Evolutionary conservation across 2,888 invertebrate genomes (phyloP), one percentile per base, ranked within the genome.

Genomic region (Alitta virens): DNA sequence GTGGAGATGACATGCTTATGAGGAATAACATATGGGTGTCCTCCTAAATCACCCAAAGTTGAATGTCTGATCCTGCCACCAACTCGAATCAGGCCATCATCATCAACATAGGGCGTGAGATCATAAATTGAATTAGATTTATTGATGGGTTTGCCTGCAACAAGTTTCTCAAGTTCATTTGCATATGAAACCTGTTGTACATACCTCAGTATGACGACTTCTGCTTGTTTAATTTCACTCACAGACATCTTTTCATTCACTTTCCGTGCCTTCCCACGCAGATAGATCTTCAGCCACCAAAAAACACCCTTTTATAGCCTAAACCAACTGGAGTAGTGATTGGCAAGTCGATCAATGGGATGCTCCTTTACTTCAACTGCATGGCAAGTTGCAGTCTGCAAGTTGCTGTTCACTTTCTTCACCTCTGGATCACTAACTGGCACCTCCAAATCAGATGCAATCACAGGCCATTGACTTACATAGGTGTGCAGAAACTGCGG

Each of bases 401-500:
- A 33, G 16, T 33, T 33, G 12, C 33, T 33, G 7, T 7, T 12
- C 5, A 12, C 5, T 33, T 2, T 18, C 33, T 51, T 59, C 9
- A 59, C 58, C 33, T 59, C 50, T 1, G 58, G 58, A 23, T 59
- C 58, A 51, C 50, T 38, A 26, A 16, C 50, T 14, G 21, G 5
- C 1, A 51, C 21, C 24, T 51, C 59, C 1, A 7, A n/a, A 14
- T 25, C 27, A 18, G 9, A n/a, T 26, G 23, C 49, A 24, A 24
- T 21, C 24, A 24, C 5, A 12, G 33, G 33, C 33, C 33, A 14
- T 23, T 16, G 24, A n/a, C 26, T 43, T 7, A 58, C 38, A 12
- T 9, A 2, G n/a, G 62, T 51, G 64, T 64, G 64, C 24, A 64
- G 57, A 27, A 67, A 64, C 3, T n/a, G 2, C 21, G 67, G 67